Conservation (phyloP, 2,113 vertebrate genomes). For the Nymphicus hollandicus region DNA sequence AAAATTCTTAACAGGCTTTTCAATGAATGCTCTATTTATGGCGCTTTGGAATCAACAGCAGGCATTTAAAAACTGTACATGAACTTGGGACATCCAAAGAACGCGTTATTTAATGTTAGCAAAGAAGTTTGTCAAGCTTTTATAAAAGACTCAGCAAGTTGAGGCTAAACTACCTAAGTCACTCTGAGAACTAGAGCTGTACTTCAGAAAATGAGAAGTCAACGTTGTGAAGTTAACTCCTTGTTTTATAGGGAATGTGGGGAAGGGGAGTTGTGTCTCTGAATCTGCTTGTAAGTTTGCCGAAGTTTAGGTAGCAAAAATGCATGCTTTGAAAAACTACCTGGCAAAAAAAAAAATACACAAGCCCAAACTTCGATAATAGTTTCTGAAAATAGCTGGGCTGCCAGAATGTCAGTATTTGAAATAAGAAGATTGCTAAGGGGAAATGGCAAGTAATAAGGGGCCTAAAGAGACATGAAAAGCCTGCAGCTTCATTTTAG, state of each 20-base stretch:
- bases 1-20: not conserved
- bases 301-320: not conserved
- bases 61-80: not conserved
- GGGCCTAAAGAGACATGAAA: constrained; percentile 36
- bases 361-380: constrained; percentile 32
- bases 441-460: constrained; percentile 39
- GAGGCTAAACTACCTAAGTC: not conserved
- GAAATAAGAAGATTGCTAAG: constrained; percentile 16
- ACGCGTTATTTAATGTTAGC: not conserved
- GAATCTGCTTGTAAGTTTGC: not conserved
- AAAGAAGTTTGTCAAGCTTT: not conserved
- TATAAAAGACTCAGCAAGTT: constrained; percentile 16
- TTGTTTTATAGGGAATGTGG: not conserved
- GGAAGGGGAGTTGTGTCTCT: not conserved
- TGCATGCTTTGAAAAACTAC: not conserved
- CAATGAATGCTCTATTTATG: not conserved
- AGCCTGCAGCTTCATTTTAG: constrained; percentile 8
- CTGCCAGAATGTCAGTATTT: constrained; percentile 11
- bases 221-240: not conserved
- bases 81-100: not conserved
- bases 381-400: constrained; percentile 28
- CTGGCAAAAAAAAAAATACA: not conserved
- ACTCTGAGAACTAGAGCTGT: not conserved
- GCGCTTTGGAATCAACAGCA: not conserved
- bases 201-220: not conserved